Base-by-base conservation (phyloP, 2,888 invertebrate genomes). In the Cetonia aurata region DNA sequence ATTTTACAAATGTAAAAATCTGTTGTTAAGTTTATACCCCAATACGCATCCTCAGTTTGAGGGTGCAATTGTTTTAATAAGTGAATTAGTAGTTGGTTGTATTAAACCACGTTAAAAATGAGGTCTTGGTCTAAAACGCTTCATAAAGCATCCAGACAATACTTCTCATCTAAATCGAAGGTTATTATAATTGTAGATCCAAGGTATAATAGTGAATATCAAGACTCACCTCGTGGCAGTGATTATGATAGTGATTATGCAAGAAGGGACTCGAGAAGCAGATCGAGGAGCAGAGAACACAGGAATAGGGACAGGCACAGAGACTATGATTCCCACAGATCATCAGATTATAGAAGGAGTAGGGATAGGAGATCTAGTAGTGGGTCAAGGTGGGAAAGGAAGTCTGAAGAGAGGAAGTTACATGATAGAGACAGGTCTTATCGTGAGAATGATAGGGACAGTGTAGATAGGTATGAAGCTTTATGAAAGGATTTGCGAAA, bases 401-500 rank as follows among this genome's bases (percentile, higher is more conserved):
- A 83, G 72, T 81, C 81, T 31, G 80, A 82, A 74, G 81, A 82
- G 69, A 75, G 80, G 75, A 81, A 83, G 73, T 62, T 72, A 56
- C 79, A 83, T 71, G 83, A 84, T 75, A 80, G 83, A 73, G 84
- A 85, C 71, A 78, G 81, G 75, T 78, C 76, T 71, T 83, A 84
- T 75, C 80, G 82, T 74, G 83, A 84, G 72, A 82, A 84, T 77
- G 84, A 84, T 78, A 82, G 81, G 78, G 83, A 84, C 78, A 85
- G 84, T 80, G 78, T 78, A 42, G 84, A 85, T 80, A 83, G 83
- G 83, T 84, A 83, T 77, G 79, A 79, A 59, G 65, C 69, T 67
- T 72, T 70, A 52, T 70, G 69, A 70, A 67, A 59, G 66, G 71
- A 66, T 70, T 69, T 69, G 67, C 25, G 66, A 71, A 55, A 46